Conservation (phyloP, 2,113 vertebrate genomes). For the Pygoscelis antarcticus region DNA sequence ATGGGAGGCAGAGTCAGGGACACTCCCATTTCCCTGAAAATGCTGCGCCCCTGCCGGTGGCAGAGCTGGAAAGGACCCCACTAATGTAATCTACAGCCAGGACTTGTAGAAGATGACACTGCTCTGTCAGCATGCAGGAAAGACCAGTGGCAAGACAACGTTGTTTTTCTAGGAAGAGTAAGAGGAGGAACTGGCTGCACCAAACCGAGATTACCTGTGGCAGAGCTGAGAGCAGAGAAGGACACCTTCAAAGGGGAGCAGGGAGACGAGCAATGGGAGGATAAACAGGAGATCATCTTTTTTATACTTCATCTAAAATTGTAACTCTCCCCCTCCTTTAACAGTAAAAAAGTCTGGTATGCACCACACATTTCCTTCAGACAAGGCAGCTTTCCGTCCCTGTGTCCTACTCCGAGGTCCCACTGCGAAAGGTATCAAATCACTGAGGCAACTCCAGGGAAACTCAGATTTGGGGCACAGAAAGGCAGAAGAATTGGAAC, state of each 20-base stretch:
- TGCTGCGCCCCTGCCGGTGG: fast-evolving
- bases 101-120: background rate
- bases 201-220: background rate
- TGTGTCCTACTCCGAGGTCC: background rate
- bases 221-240: background rate
- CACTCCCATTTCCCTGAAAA: background rate
- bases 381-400: background rate
- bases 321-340: background rate
- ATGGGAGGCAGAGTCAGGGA: background rate
- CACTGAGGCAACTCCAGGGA: background rate
- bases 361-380: background rate
- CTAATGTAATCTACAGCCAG: background rate
- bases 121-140: background rate
- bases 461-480: background rate
- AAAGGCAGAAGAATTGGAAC: background rate
- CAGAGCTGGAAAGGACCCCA: background rate
- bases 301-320: background rate
- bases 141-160: background rate
- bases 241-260: background rate
- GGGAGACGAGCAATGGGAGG: background rate
- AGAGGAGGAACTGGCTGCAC: background rate
- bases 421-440: background rate
- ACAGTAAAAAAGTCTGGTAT: background rate
- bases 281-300: background rate
- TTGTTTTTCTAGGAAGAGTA: background rate